Conservation (phyloP, 2,113 vertebrate genomes). For the Leptobrachium leishanense region DNA sequence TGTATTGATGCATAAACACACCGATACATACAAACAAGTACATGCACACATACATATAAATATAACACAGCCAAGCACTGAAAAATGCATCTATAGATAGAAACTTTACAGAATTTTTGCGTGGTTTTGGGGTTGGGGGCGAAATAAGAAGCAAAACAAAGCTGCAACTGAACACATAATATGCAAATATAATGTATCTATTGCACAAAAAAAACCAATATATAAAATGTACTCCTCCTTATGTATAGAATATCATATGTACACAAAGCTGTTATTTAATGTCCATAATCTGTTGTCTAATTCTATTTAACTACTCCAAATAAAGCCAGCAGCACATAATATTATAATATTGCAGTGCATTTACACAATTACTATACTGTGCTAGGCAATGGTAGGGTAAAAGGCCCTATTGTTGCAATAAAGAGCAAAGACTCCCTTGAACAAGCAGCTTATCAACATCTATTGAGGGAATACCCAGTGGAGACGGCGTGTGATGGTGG, state of each 20-base stretch:
- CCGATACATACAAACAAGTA: too few species aligned
- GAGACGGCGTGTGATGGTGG: conserved; percentile 11
- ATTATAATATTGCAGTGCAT: conserved; percentile 33
- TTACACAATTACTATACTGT: conserved; percentile 19
- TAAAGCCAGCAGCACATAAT: conserved; percentile 34
- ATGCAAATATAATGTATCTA: conserved; percentile 20
- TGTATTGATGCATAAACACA: too few species aligned
- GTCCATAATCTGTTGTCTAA: conserved; percentile 22
- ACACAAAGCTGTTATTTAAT: conserved; percentile 12
- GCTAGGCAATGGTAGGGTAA: conserved; percentile 11
- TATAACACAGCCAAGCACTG: neutral
- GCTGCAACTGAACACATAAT: neutral
- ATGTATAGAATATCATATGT: conserved; percentile 12
- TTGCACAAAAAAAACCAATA: conserved; percentile 9
- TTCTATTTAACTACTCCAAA: conserved; percentile 27
- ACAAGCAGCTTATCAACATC: conserved; percentile 27
- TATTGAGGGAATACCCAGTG: conserved; percentile 2
- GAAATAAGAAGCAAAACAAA: neutral
- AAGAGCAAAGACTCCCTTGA: conserved; percentile 21
- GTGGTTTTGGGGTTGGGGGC: too few species aligned
- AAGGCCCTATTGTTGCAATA: neutral
- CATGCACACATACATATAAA: neutral
- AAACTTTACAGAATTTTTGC: neutral
- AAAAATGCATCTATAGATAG: neutral
- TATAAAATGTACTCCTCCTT: conserved; percentile 8